These are phyloP conservation scores for Mylabris sibirica DNA, from an alignment of 2,888 invertebrate species.

Conservation along the genomic window DNA sequence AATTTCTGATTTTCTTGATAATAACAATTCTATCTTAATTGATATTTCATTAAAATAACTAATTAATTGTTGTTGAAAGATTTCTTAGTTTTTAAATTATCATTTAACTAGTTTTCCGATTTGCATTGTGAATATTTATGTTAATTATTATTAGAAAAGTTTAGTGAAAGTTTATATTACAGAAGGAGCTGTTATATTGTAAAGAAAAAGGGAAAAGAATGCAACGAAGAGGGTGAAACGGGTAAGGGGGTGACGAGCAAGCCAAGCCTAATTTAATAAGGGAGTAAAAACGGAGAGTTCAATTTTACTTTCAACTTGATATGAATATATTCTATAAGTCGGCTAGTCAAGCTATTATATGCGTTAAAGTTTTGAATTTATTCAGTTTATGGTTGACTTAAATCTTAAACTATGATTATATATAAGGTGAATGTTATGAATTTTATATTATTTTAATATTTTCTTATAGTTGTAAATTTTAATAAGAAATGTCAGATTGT, in stretches of 20 bases:
- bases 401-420: neutral
- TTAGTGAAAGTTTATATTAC: constrained; percentile 49
- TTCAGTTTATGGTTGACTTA: constrained; percentile 23
- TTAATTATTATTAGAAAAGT: constrained; percentile 52
- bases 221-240: constrained; percentile 21
- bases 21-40: constrained; percentile 25
- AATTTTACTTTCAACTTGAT: constrained; percentile 40
- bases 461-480: neutral
- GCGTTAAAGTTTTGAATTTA: constrained; percentile 32
- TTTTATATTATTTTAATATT: neutral
- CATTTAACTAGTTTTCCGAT: constrained; percentile 40
- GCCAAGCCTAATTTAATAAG: constrained; percentile 54
- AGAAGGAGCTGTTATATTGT: constrained; percentile 38
- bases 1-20: neutral
- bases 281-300: constrained; percentile 42
- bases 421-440: neutral
- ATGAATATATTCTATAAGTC: constrained; percentile 36
- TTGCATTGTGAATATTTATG: constrained; percentile 51
- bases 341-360: constrained; percentile 33
- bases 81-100: constrained; percentile 39
- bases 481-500: neutral
- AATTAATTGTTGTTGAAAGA: constrained; percentile 39
- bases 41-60: constrained; percentile 44
- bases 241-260: constrained; percentile 44
- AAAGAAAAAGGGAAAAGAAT: constrained; percentile 45